A percentile compares a stretch with the other conserved stretches of the same genome.
These are phyloP conservation scores for Prinia subflava DNA, from an alignment of 2,113 vertebrate species.

Conservation along the genomic window DNA sequence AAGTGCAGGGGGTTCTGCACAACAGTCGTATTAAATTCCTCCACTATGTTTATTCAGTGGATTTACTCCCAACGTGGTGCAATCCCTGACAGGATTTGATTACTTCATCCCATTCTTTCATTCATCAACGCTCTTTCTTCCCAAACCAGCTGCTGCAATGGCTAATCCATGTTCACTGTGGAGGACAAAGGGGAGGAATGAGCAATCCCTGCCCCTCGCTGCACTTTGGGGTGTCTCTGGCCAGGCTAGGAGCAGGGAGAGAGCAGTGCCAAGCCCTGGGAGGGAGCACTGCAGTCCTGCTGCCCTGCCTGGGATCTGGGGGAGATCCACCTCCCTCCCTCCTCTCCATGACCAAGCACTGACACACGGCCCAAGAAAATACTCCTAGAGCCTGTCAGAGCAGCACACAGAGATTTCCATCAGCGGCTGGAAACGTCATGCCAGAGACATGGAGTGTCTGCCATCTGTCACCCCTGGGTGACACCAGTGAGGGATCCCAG, in stretches of 20 bases:
- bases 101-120: background rate
- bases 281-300: background rate
- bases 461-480: background rate
- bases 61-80: background rate
- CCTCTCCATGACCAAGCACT: background rate
- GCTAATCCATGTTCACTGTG: accelerated
- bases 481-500: background rate
- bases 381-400: background rate
- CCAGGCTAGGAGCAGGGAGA: background rate
- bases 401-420: background rate
- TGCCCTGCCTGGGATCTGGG: accelerated
- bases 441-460: accelerated
- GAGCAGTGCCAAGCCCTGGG: background rate
- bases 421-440: background rate
- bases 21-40: background rate
- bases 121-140: background rate
- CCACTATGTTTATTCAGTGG: background rate
- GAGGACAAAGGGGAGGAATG: background rate
- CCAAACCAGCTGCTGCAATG: background rate
- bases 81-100: background rate
- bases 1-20: background rate
- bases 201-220: background rate
- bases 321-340: background rate
- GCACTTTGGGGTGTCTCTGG: background rate
- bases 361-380: background rate